Evolutionary conservation across 2,888 invertebrate species (phyloP), one percentile per base, ranked within the genome.

Genomic region (Meandrusa payeni): DNA sequence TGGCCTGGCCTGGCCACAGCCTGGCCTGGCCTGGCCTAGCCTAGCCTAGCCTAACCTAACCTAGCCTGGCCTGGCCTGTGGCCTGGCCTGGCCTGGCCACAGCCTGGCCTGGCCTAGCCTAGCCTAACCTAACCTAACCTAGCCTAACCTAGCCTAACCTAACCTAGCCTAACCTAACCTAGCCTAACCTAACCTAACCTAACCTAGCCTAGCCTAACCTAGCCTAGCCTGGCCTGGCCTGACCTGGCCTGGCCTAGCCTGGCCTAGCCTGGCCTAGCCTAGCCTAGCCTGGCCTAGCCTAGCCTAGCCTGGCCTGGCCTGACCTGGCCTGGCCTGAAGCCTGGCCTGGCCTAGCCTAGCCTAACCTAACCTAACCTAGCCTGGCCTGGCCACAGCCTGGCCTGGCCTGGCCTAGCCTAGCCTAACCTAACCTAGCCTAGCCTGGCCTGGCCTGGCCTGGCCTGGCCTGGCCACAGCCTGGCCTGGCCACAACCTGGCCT

Each of bases 41-140:
- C 44, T 44, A 39, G 29, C 31, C 31, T 37, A 29, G 32, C 41
- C 34, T 33, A 27, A 13, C 34, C 41, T 34, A 19, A 22, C 34
- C 41, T 36, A 22, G 29, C 42, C 42, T 42, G 36, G 29, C 28
- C 28, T 12, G 12, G 28, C 12, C 10, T 11, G n/a, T 34, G 27
- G 28, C 41, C 41, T 41, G 34, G 28, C 28, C 28, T 12, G 12
- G 28, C 12, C 28, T 13, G 10, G 27, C 33, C 41, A 33, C 32
- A n/a, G 26, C 23, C 41, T 33, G 33, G 34, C 33, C 41, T 33
- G 33, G 34, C 33, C 41, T 41, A 12, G 28, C 28, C 28, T 28
- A 12, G 28, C 28, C 28, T 28, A 12, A 7, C 28, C 28, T 28
- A 12, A 12, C 28, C 28, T 28, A 12, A 12, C 28, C 12, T 12